Evolutionary conservation across 2,888 invertebrate genomes (phyloP), one percentile per base, ranked within the genome.

Genomic region (Bursaphelenchus okinawaensis): DNA sequence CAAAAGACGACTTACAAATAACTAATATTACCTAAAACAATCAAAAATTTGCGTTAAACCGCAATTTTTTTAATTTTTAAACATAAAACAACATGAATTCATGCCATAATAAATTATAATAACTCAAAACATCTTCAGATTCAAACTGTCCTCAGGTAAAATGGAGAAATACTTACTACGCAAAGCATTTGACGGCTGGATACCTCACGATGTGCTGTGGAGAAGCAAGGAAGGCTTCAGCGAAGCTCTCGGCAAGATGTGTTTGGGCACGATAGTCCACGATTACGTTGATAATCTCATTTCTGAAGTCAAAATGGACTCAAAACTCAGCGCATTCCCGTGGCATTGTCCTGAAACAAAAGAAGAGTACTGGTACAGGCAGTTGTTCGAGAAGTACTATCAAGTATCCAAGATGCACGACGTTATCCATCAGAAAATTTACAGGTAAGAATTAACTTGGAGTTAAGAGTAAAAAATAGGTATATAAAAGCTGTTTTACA

Each of bases 221-320:
- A 68, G 81, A 61, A 74, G 75, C 65, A 81, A 81, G 65, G 81
- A 81, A 65, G 81, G 81, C 56, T 81, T 81, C 66, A 77, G 76
- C 22, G 81, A 81, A 69, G 81, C 81, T 7, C 66, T 81, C 0
- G 81, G 78, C 62, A 79, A 82, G 68, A 76, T 72, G 7, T 78
- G 80, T 62, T 69, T 80, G 23, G 80, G 80, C 19, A 80, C 77
- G 50, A 73, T 77, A 8, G 58, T 81, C 20, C 64, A 69, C 29
- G 67, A 66, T 8, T 73, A 79, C 63, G 76, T 72, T 29, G 61
- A 67, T 26, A 63, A 57, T 4, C 40, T 80, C 29, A 69, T 81
- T 20, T 54, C 67, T 7, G 75, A 75, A 55, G 72, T 71, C 8
- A 64, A 76, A 31, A 79, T 70, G 65, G 69, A 63, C 6, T 29